Base-by-base conservation (phyloP, 2,888 invertebrate genomes). In the Harpalus rubripes region DNA sequence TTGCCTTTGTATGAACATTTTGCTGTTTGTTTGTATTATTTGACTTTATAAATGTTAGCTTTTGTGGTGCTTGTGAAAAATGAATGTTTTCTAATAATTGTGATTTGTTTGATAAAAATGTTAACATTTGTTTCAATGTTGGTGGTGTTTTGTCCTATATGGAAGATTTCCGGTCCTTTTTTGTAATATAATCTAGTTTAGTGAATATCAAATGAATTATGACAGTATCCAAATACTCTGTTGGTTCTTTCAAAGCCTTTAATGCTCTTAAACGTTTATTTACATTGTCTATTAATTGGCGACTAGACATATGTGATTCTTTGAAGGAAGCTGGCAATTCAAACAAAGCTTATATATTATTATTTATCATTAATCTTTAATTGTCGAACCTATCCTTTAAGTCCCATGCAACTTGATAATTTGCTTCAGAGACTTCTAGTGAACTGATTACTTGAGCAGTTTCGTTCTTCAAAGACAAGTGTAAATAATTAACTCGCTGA, bases 361-460 rank as follows among this genome's bases (percentile, higher is more conserved):
- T 74, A 44, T 74, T 74, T 39, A 74, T 15, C n/a, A 74, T 74
- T 74, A 74, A 74, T n/a, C 44, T 10, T 74, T 74, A 41, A 7
- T 81, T 81, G 7, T 81, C 44, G 39, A 26, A 81, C 10, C 81
- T n/a, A 1, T 81, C 68, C 6, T 16, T 44, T 16, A 39, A 15
- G 32, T 74, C 16, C 83, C 68, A 83, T 22, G 83, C 83, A n/a
- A 44, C 41, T 22, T 41, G 12, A 80, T 83, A 83, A 83, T 83
- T 83, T 80, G 15, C 44, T 18, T 12, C 78, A 41, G 83, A 41
- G 2, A 74, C 22, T 41, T 83, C 74, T 52, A 83, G 52, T 16
- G 83, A 74, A 7, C 52, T 32, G 12, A 83, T 68, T 18, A 83
- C 26, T 74, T 83, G 44, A 4, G 18, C 44, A 44, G 83, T 56